Base-by-base conservation (phyloP, 2,113 vertebrate species). In the Amia ocellicauda region DNA sequence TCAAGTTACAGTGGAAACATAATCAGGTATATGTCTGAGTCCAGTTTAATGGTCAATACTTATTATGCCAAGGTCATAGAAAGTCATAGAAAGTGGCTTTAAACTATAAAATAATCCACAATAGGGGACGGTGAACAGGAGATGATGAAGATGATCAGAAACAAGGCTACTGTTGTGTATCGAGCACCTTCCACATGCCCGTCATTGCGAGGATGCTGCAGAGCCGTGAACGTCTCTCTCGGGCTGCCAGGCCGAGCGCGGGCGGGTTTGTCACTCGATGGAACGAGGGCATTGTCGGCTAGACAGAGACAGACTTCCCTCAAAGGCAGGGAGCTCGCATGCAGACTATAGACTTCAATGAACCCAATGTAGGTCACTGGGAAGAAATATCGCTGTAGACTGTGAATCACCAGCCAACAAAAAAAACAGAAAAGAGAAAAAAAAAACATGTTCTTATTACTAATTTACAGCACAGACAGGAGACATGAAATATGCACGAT, bases 351-450 rank as follows among this genome's bases (percentile, higher is more conserved):
- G 68, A 77, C 76, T 76, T 59, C 26, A 69, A 51, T 69, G 66
- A 65, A 70, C 73, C 65, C 76, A 69, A 4, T 58, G 76, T 61
- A 72, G 77, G 80, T 79, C 81, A 78, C 74, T 68, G 74, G 73
- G 70, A 75, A 70, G 52, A 69, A 57, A 60, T 68, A 43, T 13
- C 23, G 24, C 16, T 36, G n/a, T n/a, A n/a, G 62, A 23, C 45
- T 29, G 69, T 69, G 64, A 67, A 64, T 36, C 64, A 63, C 66
- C 64, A 51, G 68, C 77, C 58, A 11, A 16, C 17, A 49, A 49
- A 62, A 4, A 11, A 16, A 36, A 50, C 26, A 14, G 72, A 64
- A 67, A 67, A 73, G 73, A 75, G 69, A 72, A 31, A 56, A 56
- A 52, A 52, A 22, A 56, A 29, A 28, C 53, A 22, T 19, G 53